These are phyloP conservation scores for Probaryconus sp. DNA, from an alignment of 1,140 invertebrate genomes.

Conservation along the genomic window DNA sequence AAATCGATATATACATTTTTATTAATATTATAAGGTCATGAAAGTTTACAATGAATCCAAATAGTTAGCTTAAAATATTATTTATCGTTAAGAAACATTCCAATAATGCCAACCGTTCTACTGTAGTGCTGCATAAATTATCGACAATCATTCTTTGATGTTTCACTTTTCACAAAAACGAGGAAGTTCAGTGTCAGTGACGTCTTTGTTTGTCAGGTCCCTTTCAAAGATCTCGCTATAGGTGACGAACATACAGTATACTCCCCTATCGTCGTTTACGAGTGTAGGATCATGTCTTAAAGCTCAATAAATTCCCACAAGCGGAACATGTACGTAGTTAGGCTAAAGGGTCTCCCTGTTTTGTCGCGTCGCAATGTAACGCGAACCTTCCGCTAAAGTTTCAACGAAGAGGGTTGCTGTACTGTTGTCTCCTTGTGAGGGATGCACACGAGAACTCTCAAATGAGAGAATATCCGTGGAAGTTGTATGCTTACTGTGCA, in stretches of 20 bases:
- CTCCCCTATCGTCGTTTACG: constrained; percentile 35
- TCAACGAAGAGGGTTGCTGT: constrained; percentile 47
- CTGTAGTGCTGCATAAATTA: too few species aligned
- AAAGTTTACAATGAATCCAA: too few species aligned
- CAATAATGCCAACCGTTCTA: too few species aligned
- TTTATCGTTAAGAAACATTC: too few species aligned
- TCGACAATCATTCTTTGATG: too few species aligned
- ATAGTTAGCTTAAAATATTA: too few species aligned
- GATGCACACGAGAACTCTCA: constrained; percentile 36
- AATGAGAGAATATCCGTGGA: constrained; percentile 42
- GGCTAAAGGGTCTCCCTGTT: constrained; percentile 48
- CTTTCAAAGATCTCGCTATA: constrained; percentile 43
- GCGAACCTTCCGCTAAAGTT: constrained; percentile 56
- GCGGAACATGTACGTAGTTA: constrained; percentile 50
- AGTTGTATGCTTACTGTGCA: constrained; percentile 26
- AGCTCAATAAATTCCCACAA: constrained; percentile 54
- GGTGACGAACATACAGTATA: constrained; percentile 36
- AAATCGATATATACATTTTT: too few species aligned
- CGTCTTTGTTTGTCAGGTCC: constrained; percentile 34
- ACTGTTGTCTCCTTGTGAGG: constrained; percentile 35
- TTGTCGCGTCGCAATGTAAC: constrained; percentile 51
- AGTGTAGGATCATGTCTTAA: constrained; percentile 43
- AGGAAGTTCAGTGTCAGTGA: constrained; percentile 31
- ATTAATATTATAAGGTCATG: too few species aligned
- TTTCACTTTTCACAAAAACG: constrained; percentile 22